A percentile compares a stretch with the other conserved stretches of the same genome.
Evolutionary conservation across 2,797 vertebrate species (phyloP).

Genomic region (Sternotherus odoratus): DNA sequence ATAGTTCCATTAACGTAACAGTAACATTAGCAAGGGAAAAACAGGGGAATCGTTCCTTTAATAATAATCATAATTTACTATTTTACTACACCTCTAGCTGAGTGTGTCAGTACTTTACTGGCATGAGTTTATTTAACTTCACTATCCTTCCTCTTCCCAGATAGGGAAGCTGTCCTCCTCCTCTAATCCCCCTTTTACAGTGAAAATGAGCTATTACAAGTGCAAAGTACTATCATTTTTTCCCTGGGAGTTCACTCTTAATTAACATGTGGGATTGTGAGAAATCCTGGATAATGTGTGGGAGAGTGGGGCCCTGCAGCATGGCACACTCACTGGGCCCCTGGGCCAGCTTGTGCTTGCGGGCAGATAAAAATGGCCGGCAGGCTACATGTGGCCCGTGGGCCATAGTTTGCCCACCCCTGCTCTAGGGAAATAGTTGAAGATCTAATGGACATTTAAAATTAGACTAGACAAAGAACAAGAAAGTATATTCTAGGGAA

Average conservation of each 20-base stretch:
- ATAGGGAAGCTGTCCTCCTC: background rate
- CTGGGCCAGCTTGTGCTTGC: too few relatives aligned
- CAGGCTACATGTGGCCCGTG: too few relatives aligned
- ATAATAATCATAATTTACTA: constrained; percentile 37
- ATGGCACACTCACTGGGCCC: too few relatives aligned
- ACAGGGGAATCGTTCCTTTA: background rate
- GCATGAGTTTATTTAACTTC: constrained; percentile 29
- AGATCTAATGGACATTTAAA: background rate
- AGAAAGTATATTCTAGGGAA: background rate
- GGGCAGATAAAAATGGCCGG: too few relatives aligned
- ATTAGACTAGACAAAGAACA: background rate
- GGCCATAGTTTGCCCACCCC: too few relatives aligned
- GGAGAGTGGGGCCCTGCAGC: too few relatives aligned
- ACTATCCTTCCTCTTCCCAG: background rate
- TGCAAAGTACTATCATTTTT: constrained; percentile 22
- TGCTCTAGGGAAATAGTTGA: background rate
- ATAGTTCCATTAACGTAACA: background rate
- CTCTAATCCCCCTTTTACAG: background rate
- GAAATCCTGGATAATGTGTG: constrained; percentile 18
- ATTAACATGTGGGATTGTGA: background rate
- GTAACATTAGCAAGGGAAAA: constrained; percentile 19
- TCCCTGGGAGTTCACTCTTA: constrained; percentile 7
- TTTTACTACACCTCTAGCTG: constrained; percentile 54
- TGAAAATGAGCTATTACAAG: background rate
- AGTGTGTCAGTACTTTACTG: constrained; percentile 31